Conservation (phyloP, 2,797 vertebrate species). For the Paramormyrops hopkinsi region DNA sequence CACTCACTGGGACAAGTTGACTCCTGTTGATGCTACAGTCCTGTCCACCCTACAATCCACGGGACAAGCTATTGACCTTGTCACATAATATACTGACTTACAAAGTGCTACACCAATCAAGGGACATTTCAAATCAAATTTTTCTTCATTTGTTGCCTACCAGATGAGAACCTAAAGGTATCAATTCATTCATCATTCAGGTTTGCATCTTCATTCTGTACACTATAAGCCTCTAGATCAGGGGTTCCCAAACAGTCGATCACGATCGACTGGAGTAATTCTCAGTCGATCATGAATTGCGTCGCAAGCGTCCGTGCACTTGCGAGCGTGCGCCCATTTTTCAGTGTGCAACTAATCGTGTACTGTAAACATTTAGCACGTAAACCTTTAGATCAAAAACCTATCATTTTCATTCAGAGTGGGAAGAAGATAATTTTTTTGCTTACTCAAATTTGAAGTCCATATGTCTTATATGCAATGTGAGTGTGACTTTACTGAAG, state of each 20-base stretch:
- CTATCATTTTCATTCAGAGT: not conserved
- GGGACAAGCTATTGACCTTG: not conserved
- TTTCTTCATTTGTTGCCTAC: not conserved
- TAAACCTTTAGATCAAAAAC: not conserved
- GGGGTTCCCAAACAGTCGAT: not conserved
- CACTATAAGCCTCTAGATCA: not conserved
- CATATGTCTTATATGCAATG: not conserved
- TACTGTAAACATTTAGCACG: not conserved
- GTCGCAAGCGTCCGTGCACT: not conserved
- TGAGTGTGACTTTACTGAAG: not conserved
- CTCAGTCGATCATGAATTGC: not conserved
- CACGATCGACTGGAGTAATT: not conserved
- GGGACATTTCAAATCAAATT: not conserved
- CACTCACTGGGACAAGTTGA: not conserved
- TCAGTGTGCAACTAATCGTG: not conserved
- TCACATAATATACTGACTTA: not conserved
- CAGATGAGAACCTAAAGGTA: not conserved
- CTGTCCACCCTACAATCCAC: not conserved
- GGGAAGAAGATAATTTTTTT: not conserved
- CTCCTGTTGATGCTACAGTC: not conserved
- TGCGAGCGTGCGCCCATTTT: not conserved
- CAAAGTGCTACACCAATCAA: not conserved
- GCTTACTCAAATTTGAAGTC: not conserved
- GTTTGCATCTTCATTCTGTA: not conserved
- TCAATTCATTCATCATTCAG: not conserved